Percentiles rank a stretch among this genome's conserved stretches.
These are phyloP conservation scores for Troides aeacus DNA, from an alignment of 2,888 invertebrate genomes.

Conservation along the genomic window DNA sequence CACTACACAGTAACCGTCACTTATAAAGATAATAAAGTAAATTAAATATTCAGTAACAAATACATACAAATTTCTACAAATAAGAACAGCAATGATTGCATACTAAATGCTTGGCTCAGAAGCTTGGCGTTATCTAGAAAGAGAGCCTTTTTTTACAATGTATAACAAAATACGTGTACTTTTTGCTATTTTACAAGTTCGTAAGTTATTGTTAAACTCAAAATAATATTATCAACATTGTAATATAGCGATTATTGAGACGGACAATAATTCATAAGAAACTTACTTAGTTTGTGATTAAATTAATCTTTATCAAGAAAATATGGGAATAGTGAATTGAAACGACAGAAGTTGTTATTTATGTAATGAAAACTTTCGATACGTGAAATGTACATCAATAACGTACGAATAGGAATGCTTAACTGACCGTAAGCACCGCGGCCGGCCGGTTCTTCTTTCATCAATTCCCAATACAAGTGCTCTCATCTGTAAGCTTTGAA, in stretches of 20 bases:
- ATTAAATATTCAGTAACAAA: too few relatives aligned
- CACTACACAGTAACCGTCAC: too few relatives aligned
- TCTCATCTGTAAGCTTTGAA: constrained; percentile 26
- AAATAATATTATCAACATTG: too few relatives aligned
- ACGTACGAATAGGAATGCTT: constrained; percentile 27
- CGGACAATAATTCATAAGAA: not conserved
- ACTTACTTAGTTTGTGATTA: not conserved
- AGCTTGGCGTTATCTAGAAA: too few relatives aligned
- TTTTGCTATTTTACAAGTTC: too few relatives aligned
- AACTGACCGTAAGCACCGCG: constrained; percentile 32
- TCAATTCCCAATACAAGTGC: constrained; percentile 30
- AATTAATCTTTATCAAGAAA: not conserved
- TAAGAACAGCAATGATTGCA: too few relatives aligned
- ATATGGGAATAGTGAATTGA: not conserved
- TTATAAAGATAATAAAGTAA: too few relatives aligned
- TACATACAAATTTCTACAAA: too few relatives aligned
- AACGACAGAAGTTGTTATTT: constrained; percentile 25
- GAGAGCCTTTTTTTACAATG: too few relatives aligned
- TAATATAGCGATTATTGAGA: not conserved
- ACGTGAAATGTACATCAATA: constrained; percentile 30
- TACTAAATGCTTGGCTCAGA: too few relatives aligned
- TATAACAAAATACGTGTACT: too few relatives aligned
- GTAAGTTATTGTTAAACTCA: too few relatives aligned
- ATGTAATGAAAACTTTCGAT: constrained; percentile 24
- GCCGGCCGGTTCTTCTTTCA: constrained; percentile 29